Percentiles rank a stretch among this genome's conserved stretches.
Conservation (phyloP, 2,113 vertebrate genomes). For the Tautogolabrus adspersus region DNA sequence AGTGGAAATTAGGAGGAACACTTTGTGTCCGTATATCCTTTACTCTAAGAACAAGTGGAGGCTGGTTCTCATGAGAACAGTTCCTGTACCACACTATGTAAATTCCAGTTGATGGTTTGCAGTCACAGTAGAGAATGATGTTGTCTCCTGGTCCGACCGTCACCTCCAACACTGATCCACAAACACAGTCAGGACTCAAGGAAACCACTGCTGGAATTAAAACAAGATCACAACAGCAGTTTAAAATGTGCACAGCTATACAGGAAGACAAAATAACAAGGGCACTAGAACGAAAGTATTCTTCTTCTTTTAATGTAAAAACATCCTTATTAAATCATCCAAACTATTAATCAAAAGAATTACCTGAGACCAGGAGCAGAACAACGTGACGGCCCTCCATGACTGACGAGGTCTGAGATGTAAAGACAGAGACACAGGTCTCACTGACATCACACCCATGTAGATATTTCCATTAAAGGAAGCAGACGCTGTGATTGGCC, state of each 20-base stretch:
- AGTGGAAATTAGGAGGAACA: neutral
- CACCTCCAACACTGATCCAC: constrained; percentile 26
- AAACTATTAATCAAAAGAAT: neutral
- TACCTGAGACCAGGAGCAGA: constrained; percentile 24
- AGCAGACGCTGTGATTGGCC: constrained; percentile 20
- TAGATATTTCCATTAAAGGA: constrained; percentile 10
- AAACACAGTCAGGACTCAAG: neutral
- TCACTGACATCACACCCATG: neutral
- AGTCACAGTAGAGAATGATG: constrained; percentile 60
- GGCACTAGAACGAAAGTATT: too few relatives aligned
- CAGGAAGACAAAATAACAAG: too few relatives aligned
- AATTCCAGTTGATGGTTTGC: neutral
- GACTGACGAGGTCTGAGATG: neutral
- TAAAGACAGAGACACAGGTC: neutral
- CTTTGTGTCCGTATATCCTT: neutral
- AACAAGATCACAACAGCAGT: neutral
- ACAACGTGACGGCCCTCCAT: constrained; percentile 7
- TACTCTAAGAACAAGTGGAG: constrained; percentile 19
- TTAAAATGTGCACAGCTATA: neutral
- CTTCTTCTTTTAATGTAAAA: neutral
- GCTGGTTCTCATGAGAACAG: constrained; percentile 61
- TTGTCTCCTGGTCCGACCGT: constrained; percentile 44
- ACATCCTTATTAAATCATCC: neutral
- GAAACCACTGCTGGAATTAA: constrained; percentile 33
- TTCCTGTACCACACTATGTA: constrained; percentile 56